These are phyloP conservation scores for Microtus oregoni DNA, from an alignment of 2,113 vertebrate species.

Conservation along the genomic window DNA sequence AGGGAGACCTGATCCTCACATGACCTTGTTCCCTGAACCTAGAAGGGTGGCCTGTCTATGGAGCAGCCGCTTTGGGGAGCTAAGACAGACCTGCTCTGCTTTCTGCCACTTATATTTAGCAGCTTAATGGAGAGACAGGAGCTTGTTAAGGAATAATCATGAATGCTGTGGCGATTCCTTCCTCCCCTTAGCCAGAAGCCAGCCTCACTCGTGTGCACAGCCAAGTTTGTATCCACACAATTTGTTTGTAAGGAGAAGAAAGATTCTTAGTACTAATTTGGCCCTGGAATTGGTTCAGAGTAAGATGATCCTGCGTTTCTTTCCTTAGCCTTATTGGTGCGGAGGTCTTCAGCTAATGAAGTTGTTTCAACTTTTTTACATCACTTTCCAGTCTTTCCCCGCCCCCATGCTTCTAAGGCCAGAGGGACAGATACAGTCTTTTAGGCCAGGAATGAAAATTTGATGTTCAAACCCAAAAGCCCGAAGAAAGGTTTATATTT, in stretches of 20 bases:
- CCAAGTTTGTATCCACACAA: constrained; percentile 28
- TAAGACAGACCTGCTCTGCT: constrained; percentile 33
- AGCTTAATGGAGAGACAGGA: background rate
- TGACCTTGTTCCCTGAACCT: constrained; percentile 45
- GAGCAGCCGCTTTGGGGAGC: constrained; percentile 34
- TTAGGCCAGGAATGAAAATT: background rate
- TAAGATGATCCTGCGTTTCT: constrained; percentile 19
- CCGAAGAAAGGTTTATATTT: background rate
- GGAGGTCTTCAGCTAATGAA: background rate
- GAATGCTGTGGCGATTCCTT: background rate
- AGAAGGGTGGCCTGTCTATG: background rate
- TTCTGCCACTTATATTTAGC: background rate
- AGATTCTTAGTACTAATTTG: constrained; percentile 43
- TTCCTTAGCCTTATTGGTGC: background rate
- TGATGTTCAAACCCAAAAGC: background rate
- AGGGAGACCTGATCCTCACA: background rate
- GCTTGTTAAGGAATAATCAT: constrained; percentile 10
- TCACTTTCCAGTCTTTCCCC: background rate
- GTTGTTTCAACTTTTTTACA: background rate
- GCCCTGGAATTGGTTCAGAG: background rate
- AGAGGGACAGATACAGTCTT: background rate
- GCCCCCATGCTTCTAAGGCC: background rate
- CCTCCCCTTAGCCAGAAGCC: background rate
- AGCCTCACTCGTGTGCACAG: background rate
- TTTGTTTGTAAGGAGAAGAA: constrained; percentile 44